Base-by-base conservation (phyloP, 2,113 vertebrate species). In the Gobius niger region DNA sequence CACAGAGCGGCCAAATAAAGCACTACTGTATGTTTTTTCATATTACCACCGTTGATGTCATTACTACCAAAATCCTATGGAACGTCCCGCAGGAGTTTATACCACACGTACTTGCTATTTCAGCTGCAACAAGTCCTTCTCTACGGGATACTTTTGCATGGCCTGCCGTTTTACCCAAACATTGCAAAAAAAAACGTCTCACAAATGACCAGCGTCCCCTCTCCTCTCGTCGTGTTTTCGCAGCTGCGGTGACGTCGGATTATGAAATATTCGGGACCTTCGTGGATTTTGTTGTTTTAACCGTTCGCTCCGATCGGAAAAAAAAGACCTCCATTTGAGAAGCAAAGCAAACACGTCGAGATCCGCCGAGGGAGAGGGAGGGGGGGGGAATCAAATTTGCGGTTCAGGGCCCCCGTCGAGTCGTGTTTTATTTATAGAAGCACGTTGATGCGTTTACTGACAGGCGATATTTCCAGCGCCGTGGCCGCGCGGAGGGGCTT, bases 211-310 rank as follows among this genome's bases (percentile, higher is more conserved):
- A 0, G 52, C 68, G 76, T 68, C 53, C 70, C 56, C 19, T 61
- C 65, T 57, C 64, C 65, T 59, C 51, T 50, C 8, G 68, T 63
- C 63, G 11, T 92, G 91, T 92, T 93, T 90, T 84, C 88, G 79
- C 91, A 93, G 91, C 91, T 91, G 92, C 68, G 60, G 76, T 90
- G 91, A 91, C 79, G 72, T 89, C 82, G 79, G 78, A 85, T 87
- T 89, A 82, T 89, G 85, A 91, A 91, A 87, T 81, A 89, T 87
- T 86, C 77, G 63, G 87, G 67, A 87, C 83, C 52, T 87, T 85
- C 85, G 70, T 64, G 61, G 75, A 73, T 42, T 81, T 72, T 91
- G 80, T 91, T 92, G 88, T 88, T 83, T 85, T 85, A 89, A 81
- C 80, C 82, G 70, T 84, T 85, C 61, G 47, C 67, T 60, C 46